Evolutionary conservation across 2,888 invertebrate genomes (phyloP), one percentile per base, ranked within the genome.

Genomic region (Apamea anceps): DNA sequence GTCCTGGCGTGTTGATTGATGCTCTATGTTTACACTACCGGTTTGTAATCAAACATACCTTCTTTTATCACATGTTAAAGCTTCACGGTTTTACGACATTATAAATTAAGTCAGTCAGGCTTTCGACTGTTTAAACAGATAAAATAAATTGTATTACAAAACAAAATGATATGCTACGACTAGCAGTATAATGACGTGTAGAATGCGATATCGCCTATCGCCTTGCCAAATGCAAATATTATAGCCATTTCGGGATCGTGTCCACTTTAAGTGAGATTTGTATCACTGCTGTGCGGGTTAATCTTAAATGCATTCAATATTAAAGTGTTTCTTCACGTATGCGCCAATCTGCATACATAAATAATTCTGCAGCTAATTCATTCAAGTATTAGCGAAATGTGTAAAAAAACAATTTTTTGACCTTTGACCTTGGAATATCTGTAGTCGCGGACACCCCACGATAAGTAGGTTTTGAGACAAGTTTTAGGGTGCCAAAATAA

Each of bases 1-100:
- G 80, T 72, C 54, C n/a, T 85, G 66, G 87, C 85, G 76, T 77
- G 67, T 80, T 85, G 81, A 80, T 87, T 72, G 63, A 57, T 81
- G 70, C 37, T 67, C 21, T 28, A 8, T 62, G 25, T 75, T 62
- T 57, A 62, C 54, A 72, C 60, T 85, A 66, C 74, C 85, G 71
- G 80, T 84, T 84, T 63, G 15, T 5, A 54, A 66, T 62, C 37
- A 65, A 57, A 71, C 6, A 45, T 15, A 45, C 4, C 62, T 28
- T 28, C n/a, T 60, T 63, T 42, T 51, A 60, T 75, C 28, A 72
- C 51, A 70, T 25, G 32, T 4, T 67, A 10, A 62, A 74, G 25
- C 37, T 65, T 57, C n/a, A 74, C 48, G 60, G 62, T 12, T 67
- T 72, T 51, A 79, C 54, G 45, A 57, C 45, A 63, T 45, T n/a